Base-by-base conservation (phyloP, 2,888 invertebrate genomes). In the Sarcophaga carnaria region DNA sequence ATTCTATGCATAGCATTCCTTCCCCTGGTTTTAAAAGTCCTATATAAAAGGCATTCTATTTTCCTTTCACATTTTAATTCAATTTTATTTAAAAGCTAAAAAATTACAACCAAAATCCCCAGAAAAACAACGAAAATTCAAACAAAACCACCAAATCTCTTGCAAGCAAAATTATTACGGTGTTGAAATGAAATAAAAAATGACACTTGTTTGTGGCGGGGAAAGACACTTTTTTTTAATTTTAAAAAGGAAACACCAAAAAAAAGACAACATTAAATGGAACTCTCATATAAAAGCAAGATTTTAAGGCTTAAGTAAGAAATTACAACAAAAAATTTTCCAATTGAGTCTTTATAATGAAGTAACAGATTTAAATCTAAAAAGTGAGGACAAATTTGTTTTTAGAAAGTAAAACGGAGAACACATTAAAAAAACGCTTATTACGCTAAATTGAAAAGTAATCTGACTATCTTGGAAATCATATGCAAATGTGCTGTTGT, bases 81-180 rank as follows among this genome's bases (percentile, higher is more conserved):
- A 67, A 67, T 45, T 67, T 20, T 67, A 67, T 67, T 67, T 67
- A 67, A 67, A 20, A 67, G 67, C 67, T 67, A 14, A 3, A 12
- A n/a, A 67, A 47, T 20, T 67, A 45, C 20, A 45, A 67, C 12
- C 14, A 12, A 54, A 54, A 54, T 4, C 54, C 54, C 54, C 4
- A 14, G 14, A 12, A 14, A 54, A 54, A 54, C 54, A 10, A 69
- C 14, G 4, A 69, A 20, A 49, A 69, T 47, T 4, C 45, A n/a
- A 69, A 47, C n/a, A 69, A n/a, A 22, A 17, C 25, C 47, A 14
- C 25, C 27, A 54, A 49, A 54, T 59, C 49, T 59, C 25, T 59
- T 25, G 27, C 54, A 54, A 70, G 2, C 17, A 10, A 27, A 54
- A 70, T 25, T 10, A 59, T 70, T 27, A 25, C n/a, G 12, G 54